Conservation (phyloP, 1,140 invertebrate species). For the Brachionus paranguensis region DNA sequence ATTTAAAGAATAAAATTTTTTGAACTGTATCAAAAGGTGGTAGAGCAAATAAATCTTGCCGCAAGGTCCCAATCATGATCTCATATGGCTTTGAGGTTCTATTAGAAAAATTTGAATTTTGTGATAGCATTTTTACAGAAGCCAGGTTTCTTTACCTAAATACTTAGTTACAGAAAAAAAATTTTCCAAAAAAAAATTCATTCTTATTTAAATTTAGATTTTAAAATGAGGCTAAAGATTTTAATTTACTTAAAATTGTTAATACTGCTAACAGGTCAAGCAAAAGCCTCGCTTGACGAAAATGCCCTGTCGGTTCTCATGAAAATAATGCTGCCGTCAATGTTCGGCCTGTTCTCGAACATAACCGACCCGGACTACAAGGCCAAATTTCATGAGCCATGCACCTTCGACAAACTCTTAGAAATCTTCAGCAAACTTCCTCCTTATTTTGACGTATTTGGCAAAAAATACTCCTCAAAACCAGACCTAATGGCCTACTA, state of each 20-base stretch:
- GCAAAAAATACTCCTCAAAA: not conserved
- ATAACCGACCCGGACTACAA: conserved; percentile 20
- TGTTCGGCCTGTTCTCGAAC: conserved; percentile 30
- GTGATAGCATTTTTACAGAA: not conserved
- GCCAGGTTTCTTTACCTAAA: not conserved
- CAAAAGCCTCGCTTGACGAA: not conserved
- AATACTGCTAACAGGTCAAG: not conserved
- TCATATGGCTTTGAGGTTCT: not conserved
- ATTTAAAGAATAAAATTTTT: not conserved
- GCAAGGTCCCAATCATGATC: not conserved
- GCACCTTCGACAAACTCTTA: conserved; percentile 6
- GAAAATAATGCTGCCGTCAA: conserved; percentile 26
- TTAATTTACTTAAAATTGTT: not conserved
- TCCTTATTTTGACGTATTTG: conserved; percentile 30
- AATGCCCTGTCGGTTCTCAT: not conserved
- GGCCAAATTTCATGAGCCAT: conserved; percentile 10
- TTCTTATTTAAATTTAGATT: not conserved
- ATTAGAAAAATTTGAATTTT: not conserved
- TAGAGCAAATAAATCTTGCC: not conserved
- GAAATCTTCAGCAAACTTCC: conserved; percentile 35
- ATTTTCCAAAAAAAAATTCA: not conserved
- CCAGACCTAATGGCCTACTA: conserved; percentile 27
- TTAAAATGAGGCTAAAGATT: conserved; percentile 1
- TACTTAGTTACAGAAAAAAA: not conserved
- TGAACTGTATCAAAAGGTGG: not conserved